Base-by-base conservation (phyloP, 2,888 invertebrate genomes). In the Polyommatus iphigenia region DNA sequence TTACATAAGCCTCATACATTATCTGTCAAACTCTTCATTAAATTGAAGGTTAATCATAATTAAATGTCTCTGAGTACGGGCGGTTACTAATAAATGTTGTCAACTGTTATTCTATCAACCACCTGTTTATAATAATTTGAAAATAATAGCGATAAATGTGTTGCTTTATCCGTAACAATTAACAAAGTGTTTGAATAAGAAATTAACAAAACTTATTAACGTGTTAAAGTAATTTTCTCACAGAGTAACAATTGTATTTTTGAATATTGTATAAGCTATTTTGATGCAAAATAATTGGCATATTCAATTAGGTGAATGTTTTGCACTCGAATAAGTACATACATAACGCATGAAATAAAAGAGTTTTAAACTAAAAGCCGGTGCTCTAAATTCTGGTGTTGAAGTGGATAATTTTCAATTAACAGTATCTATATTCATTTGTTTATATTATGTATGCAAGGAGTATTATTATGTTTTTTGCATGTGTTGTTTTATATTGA, bases 291-390 rank as follows among this genome's bases (percentile, higher is more conserved):
- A 76, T 62, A 24, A 54, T 29, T 67, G 15, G 15, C 57, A 57
- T 76, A 36, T 36, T 76, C 18, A n/a, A 36, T 76, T 59, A 76
- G 18, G 15, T 0, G 13, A 76, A 59, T 76, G 36, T n/a, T 76
- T 57, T 57, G 32, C n/a, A 2, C 15, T 54, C 76, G 76, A 67
- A 15, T 67, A 67, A 29, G 67, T 67, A 8, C 62, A 10, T 24
- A 36, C 36, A 6, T 36, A 62, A 67, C 29, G 29, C 29, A 67
- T 24, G 24, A 13, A 15, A 24, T 62, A 29, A 24, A 62, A 24
- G 20, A 13, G 62, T 24, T 62, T 62, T 20, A n/a, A n/a, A 8
- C 29, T 67, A 29, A 67, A 67, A 67, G 67, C 29, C 29, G 5
- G 20, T 67, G 29, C 29, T 67, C 4, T 67, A 18, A 67, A 67